Percentiles rank a stretch among this genome's conserved stretches.
Conservation (phyloP, 23 tunicate species). For the Trididemnum clinides region DNA sequence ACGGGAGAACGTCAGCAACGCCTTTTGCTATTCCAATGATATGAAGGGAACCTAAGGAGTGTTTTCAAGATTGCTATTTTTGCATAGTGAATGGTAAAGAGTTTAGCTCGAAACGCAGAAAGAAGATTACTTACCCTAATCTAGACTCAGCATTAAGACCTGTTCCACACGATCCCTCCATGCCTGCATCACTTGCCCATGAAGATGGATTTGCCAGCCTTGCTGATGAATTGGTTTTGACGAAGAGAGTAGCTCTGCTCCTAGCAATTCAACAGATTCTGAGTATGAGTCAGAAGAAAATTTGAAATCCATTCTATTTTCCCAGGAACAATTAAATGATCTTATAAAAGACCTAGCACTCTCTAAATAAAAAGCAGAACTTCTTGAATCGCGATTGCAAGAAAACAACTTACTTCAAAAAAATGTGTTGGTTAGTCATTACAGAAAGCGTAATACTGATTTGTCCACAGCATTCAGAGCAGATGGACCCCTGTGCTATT, state of each 20-base stretch:
- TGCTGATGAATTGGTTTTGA: conserved; percentile 32
- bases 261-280: conserved; percentile 23
- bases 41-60: conserved; percentile 23
- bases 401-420: conserved; percentile 25
- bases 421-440: conserved; percentile 18
- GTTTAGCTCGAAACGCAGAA: conserved; percentile 13
- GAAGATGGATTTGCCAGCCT: background rate
- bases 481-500: conserved; percentile 38
- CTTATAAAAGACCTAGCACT: conserved; percentile 36
- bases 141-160: conserved; percentile 10
- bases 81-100: conserved; percentile 24
- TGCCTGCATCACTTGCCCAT: conserved; percentile 9
- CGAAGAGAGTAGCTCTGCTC: conserved; percentile 1
- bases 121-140: conserved; percentile 19
- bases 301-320: conserved; percentile 27
- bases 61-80: conserved; percentile 25
- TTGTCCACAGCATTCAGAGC: conserved; percentile 38
- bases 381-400: conserved; percentile 16
- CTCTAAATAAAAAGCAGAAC: conserved; percentile 30
- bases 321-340: conserved; percentile 19
- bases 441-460: conserved; percentile 24
- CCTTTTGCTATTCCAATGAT: conserved; percentile 32
- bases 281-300: conserved; percentile 30
- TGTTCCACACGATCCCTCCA: conserved; percentile 24
- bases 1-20: conserved; percentile 17